These are phyloP conservation scores for Nomada goodeniana DNA, from an alignment of 2,888 invertebrate genomes.

Conservation along the genomic window DNA sequence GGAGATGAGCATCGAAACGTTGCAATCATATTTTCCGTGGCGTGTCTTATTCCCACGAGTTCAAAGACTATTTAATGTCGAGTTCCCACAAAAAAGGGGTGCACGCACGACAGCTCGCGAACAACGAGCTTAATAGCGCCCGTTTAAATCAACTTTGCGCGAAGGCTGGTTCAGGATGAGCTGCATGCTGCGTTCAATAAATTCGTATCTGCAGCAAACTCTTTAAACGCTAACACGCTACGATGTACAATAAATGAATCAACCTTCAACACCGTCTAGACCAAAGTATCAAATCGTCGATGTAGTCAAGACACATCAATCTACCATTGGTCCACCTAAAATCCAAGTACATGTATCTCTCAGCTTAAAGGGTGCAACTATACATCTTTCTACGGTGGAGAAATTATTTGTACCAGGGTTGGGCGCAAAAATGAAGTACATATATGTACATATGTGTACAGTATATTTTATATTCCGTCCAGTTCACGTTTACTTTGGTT, in stretches of 20 bases:
- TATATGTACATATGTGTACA: background rate
- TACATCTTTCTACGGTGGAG: background rate
- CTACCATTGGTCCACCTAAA: no score
- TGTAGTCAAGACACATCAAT: no score
- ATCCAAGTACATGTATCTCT: no score
- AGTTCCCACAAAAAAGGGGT: constrained; percentile 70
- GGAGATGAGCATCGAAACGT: background rate
- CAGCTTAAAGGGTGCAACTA: no score
- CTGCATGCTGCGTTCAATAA: constrained; percentile 4
- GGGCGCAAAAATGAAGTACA: background rate
- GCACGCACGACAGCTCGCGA: constrained; percentile 59
- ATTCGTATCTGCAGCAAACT: constrained; percentile 25
- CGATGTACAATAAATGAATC: background rate
- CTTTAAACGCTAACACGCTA: background rate
- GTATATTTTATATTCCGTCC: background rate
- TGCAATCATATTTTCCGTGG: constrained; percentile 37
- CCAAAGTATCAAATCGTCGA: background rate
- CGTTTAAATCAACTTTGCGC: constrained; percentile 63
- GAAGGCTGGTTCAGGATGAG: constrained; percentile 31
- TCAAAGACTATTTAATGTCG: constrained; percentile 58
- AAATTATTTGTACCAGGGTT: background rate
- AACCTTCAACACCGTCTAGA: background rate
- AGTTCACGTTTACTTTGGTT: constrained; percentile 20
- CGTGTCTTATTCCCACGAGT: constrained; percentile 68
- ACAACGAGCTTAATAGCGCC: constrained; percentile 65